Evolutionary conservation across 1,140 invertebrate genomes (phyloP).

Genomic region (Asobara japonica): DNA sequence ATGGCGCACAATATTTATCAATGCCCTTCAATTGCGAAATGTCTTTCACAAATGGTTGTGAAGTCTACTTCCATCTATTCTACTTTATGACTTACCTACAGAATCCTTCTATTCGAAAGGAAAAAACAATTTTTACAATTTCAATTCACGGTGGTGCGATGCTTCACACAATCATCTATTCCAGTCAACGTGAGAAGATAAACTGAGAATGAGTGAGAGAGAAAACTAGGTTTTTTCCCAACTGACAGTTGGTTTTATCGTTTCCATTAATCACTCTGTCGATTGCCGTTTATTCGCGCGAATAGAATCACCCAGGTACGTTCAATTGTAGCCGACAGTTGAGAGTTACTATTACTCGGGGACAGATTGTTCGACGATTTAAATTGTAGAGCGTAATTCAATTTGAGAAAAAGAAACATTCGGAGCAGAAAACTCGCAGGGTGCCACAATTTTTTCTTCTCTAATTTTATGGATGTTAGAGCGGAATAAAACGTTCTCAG

Average conservation of each 20-base stretch:
- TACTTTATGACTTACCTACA: no score
- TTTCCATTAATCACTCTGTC: conserved; percentile 37
- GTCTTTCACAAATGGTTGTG: no score
- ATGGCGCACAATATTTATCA: no score
- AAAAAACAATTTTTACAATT: neutral
- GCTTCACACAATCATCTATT: conserved; percentile 28
- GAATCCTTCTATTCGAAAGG: neutral
- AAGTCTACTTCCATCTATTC: no score
- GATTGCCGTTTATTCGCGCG: conserved; percentile 33
- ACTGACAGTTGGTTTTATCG: conserved; percentile 34
- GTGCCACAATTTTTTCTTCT: neutral
- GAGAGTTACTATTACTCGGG: conserved; percentile 23
- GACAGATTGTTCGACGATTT: conserved; percentile 33
- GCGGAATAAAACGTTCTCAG: neutral
- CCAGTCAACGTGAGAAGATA: conserved; percentile 8
- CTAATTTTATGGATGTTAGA: no score
- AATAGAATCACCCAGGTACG: conserved; percentile 32
- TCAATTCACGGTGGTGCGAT: conserved; percentile 14
- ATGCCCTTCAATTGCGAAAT: no score
- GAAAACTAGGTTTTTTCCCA: neutral
- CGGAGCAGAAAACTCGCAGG: neutral
- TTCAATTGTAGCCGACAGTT: conserved; percentile 33
- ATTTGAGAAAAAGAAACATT: conserved; percentile 9
- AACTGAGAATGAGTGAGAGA: conserved; percentile 17
- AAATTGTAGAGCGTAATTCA: conserved; percentile 33